These are phyloP conservation scores for Heliconius ethilla DNA, from an alignment of 2,888 invertebrate genomes.

Conservation along the genomic window DNA sequence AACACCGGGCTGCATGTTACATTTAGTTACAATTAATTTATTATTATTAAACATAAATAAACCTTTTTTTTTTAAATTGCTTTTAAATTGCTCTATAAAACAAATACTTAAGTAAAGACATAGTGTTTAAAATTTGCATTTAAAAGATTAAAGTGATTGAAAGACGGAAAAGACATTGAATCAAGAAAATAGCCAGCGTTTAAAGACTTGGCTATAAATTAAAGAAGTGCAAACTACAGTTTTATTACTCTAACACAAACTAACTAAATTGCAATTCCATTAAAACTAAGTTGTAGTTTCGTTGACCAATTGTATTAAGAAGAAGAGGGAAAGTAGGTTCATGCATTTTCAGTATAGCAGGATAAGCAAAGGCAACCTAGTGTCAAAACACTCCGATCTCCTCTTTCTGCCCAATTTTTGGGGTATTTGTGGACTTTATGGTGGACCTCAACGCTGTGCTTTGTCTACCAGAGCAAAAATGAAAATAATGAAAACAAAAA, in stretches of 20 bases:
- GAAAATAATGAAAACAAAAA: too few species aligned
- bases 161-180: conserved; percentile 13
- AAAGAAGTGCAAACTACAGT: conserved; percentile 15
- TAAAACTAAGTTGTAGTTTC: background rate
- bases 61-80: too few species aligned
- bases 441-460: too few species aligned
- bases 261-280: conserved; percentile 5
- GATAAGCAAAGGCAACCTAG: background rate
- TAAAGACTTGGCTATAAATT: conserved; percentile 3
- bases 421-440: too few species aligned
- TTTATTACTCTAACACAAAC: background rate
- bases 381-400: background rate
- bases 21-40: too few species aligned
- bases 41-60: too few species aligned
- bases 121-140: background rate
- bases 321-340: background rate
- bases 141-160: conserved; percentile 6
- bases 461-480: too few species aligned
- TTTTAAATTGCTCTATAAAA: too few species aligned
- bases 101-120: background rate
- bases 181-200: conserved; percentile 6
- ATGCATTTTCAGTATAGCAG: background rate
- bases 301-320: too few species aligned
- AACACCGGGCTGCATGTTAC: too few species aligned
- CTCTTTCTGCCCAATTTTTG: too few species aligned